Evolutionary conservation across 1,140 invertebrate species (phyloP).

Genomic region (Drosophila equinoxialis): DNA sequence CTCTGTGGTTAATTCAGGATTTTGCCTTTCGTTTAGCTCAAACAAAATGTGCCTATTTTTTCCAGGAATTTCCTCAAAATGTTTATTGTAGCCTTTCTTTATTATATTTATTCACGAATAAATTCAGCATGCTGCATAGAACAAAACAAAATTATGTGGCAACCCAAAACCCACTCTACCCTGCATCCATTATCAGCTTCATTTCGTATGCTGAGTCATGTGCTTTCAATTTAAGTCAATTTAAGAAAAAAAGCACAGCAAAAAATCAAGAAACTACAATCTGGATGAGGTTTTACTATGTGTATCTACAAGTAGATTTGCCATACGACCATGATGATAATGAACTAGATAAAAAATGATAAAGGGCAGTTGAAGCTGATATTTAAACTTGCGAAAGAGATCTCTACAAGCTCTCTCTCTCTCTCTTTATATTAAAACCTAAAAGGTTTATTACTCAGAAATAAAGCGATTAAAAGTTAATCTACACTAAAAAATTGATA

Average conservation of each 20-base stretch:
- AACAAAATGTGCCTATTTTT: not conserved
- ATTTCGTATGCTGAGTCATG: constrained; percentile 70
- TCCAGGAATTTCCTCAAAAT: too few species aligned
- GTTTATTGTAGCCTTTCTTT: not conserved
- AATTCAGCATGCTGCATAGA: constrained; percentile 1
- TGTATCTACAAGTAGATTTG: constrained; percentile 5
- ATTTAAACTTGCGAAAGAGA: not conserved
- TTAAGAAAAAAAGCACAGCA: constrained; percentile 55
- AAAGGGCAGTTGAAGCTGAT: not conserved
- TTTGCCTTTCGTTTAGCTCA: too few species aligned
- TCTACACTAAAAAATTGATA: not conserved
- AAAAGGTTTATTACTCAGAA: not conserved
- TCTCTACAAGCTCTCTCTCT: not conserved
- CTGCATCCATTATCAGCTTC: constrained; percentile 22
- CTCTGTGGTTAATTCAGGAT: too few species aligned
- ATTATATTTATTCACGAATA: not conserved
- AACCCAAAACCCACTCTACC: not conserved
- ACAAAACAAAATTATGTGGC: constrained; percentile 11
- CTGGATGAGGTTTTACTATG: constrained; percentile 26
- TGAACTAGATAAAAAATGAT: constrained; percentile 30
- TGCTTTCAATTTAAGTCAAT: constrained; percentile 78
- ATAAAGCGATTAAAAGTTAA: not conserved
- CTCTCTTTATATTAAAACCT: not conserved
- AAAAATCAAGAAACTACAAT: constrained; percentile 67
- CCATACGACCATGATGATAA: constrained; percentile 34